phyloP scores from a whole-genome alignment of 92 coral and sea anemone species.

The Epizoanthus fatuus region DNA sequence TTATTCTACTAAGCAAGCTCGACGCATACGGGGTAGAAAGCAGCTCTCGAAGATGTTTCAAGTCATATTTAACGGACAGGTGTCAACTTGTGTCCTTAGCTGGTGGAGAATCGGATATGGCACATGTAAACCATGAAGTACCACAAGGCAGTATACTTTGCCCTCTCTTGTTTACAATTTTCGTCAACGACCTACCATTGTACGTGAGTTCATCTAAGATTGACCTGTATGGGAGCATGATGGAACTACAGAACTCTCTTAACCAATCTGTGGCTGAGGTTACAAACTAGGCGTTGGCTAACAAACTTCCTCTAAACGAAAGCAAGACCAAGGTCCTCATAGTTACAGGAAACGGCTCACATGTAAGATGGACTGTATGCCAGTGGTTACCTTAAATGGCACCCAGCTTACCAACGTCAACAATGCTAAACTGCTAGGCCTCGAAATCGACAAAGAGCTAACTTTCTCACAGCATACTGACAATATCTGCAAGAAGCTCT shows the following conservation, averaged over 20 bases:
- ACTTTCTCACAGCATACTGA: not conserved
- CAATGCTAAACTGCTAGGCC: not conserved
- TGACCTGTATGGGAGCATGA: conserved; percentile 20
- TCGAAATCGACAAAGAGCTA: not conserved
- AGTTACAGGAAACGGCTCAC: not conserved
- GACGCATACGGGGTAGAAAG: conserved; percentile 40
- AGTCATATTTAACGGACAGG: conserved; percentile 57
- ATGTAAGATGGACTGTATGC: not conserved
- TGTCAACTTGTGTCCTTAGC: conserved; percentile 53
- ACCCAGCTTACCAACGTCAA: not conserved
- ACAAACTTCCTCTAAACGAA: not conserved
- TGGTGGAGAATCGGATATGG: conserved; percentile 18
- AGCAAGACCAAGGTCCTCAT: not conserved
- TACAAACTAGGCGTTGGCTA: not conserved
- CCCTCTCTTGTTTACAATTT: conserved; percentile 6
- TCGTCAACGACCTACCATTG: conserved; percentile 37
- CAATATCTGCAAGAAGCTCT: not conserved
- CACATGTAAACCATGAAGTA: conserved; percentile 19
- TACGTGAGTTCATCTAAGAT: conserved; percentile 34
- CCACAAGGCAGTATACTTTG: conserved; percentile 18
- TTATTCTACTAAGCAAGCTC: conserved; percentile 41
- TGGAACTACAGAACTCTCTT: not conserved
- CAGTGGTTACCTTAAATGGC: not conserved
- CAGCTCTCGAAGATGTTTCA: conserved; percentile 36
- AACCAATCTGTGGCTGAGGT: not conserved